Evolutionary conservation across 2,113 vertebrate genomes (phyloP), one percentile per base, ranked within the genome.

Genomic region (Dromiciops gliroides): DNA sequence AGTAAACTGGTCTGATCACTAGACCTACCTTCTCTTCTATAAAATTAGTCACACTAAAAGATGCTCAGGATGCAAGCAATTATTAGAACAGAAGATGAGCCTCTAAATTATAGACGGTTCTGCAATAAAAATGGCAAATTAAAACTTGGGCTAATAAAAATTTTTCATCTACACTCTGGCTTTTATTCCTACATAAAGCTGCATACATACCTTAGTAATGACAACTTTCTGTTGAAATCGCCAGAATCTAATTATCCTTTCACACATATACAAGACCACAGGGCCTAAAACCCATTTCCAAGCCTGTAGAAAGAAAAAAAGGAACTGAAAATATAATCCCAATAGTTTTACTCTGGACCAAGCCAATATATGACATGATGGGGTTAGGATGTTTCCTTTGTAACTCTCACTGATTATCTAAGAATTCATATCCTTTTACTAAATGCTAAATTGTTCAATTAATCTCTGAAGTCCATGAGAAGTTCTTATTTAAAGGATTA

Each of bases 271-370:
- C 50, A 99, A 8, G 93, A 98, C 56, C 93, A 98, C 16, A 51
- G 99, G 99, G 93, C 98, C 98, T 94, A 98, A 97, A 97, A 98
- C 92, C 99, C 99, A 99, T 94, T 99, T 99, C 99, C 99, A 99
- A 94, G 98, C 97, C 99, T 99, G 96, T 89, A 97, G 92, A 95
- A 60, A 95, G 91, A 96, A 88, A 92, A 89, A 93, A 95, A 92
- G 91, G 94, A 91, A 97, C 94, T 96, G 90, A 97, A 93, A 94
- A 91, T 50, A 83, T 67, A 95, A 96, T 95, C 91, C 92, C 96
- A 95, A 92, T 92, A 88, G 90, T 95, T 98, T 95, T 48, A 91
- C 94, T 97, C 94, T 96, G 44, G 89, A 89, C 92, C 67, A 96
- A 97, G 97, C 96, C 93, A 94, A 92, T 91, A 95, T 1, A 25